Conservation (phyloP, 1,140 invertebrate genomes). For the Zaprionus taronus region DNA sequence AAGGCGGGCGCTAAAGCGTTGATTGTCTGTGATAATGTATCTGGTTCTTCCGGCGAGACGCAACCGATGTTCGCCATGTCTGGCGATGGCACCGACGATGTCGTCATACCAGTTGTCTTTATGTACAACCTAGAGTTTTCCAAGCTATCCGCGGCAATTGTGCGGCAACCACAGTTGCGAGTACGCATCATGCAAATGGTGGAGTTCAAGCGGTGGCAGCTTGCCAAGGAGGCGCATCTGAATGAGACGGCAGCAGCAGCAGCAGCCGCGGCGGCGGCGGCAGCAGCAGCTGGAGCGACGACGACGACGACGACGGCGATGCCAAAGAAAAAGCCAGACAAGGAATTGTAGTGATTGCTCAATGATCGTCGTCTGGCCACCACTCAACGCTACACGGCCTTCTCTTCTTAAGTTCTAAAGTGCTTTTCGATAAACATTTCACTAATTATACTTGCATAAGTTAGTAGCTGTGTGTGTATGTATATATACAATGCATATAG, state of each 20-base stretch:
- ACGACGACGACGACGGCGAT: constrained; percentile 13
- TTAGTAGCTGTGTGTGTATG: constrained; percentile 28
- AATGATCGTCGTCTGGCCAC: background rate
- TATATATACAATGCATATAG: constrained; percentile 16
- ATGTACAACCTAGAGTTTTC: constrained; percentile 91
- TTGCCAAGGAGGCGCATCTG: constrained; percentile 67
- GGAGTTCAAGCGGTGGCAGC: constrained; percentile 80
- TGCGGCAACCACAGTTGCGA: constrained; percentile 48
- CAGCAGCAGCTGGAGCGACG: constrained; percentile 7
- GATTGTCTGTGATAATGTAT: constrained; percentile 93
- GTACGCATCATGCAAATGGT: constrained; percentile 82
- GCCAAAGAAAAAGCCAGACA: constrained; percentile 69
- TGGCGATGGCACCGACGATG: constrained; percentile 94
- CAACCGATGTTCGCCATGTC: constrained; percentile 98
- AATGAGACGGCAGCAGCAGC: constrained; percentile 54
- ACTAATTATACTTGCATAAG: constrained; percentile 26
- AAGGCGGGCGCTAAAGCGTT: constrained; percentile 92
- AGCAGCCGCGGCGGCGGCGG: constrained; percentile 1
- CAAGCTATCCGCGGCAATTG: constrained; percentile 59
- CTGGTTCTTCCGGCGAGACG: constrained; percentile 89
- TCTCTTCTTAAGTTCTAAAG: constrained; percentile 35
- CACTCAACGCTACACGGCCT: constrained; percentile 25
- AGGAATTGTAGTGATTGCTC: constrained; percentile 75
- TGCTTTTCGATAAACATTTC: constrained; percentile 58
- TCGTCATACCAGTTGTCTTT: constrained; percentile 96